These are phyloP conservation scores for Glyphotaelius pellucidus DNA, from an alignment of 2,888 invertebrate species.

Conservation along the genomic window DNA sequence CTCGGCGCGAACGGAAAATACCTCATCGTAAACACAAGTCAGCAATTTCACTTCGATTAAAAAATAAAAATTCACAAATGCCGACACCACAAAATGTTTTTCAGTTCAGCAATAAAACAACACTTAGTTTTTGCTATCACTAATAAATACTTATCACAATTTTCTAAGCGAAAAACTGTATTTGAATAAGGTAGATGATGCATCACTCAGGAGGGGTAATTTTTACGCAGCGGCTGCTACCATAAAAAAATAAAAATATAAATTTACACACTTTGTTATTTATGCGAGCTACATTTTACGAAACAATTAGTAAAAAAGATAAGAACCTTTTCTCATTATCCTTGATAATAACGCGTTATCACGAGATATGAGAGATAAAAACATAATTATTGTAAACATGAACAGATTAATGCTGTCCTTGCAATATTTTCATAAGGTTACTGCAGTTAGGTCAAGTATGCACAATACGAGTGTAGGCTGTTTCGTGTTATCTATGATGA, in stretches of 20 bases:
- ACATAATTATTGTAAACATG: not conserved
- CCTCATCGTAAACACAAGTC: constrained; percentile 21
- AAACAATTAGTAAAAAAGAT: not conserved
- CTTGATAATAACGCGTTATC: not conserved
- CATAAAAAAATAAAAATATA: not conserved
- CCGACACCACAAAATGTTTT: not conserved
- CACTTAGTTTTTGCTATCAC: not conserved
- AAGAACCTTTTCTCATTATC: not conserved
- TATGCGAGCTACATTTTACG: not conserved
- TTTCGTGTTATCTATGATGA: not conserved
- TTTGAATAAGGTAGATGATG: not conserved
- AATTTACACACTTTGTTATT: not conserved
- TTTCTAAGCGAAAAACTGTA: not conserved
- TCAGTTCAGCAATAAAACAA: not conserved
- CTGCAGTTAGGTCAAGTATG: not conserved
- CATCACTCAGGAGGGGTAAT: constrained; percentile 16
- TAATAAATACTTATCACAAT: not conserved
- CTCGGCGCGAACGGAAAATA: constrained; percentile 31
- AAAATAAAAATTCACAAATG: constrained; percentile 26
- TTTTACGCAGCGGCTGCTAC: not conserved
- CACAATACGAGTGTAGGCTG: not conserved
- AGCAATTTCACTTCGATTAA: not conserved
- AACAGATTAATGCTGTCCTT: not conserved
- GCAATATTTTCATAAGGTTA: not conserved
- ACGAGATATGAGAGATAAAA: not conserved